phyloP scores from a whole-genome alignment of 2,113 vertebrate species.

The Fulmarus glacialis region DNA sequence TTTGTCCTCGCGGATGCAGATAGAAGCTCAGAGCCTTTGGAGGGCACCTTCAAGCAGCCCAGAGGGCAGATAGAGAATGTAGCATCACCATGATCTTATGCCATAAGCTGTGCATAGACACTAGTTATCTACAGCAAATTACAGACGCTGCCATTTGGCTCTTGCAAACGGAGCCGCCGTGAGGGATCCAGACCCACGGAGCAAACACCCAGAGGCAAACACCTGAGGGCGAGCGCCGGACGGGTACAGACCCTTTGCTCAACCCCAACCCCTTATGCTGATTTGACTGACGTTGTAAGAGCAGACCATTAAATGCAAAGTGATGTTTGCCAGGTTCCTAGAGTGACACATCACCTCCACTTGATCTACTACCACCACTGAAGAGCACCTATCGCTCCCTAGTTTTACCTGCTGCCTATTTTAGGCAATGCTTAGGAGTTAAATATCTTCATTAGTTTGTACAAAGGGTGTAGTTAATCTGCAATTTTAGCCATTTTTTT shows the following conservation, averaged over 20 bases:
- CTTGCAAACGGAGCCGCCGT: accelerated
- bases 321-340: background rate
- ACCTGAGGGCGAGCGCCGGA: accelerated
- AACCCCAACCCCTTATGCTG: background rate
- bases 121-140: background rate
- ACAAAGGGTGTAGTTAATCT: background rate
- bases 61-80: background rate
- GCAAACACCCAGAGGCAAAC: background rate
- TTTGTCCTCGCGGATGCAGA: background rate
- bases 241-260: background rate
- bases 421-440: background rate
- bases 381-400: background rate
- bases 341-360: background rate
- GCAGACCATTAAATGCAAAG: background rate
- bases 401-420: background rate
- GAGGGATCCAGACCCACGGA: accelerated
- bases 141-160: background rate
- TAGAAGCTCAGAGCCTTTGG: background rate
- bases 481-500: background rate
- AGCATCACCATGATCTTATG: background rate
- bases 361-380: background rate
- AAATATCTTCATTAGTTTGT: background rate
- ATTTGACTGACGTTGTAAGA: background rate
- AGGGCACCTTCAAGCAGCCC: background rate
- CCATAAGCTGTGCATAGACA: background rate